These are phyloP conservation scores for Xiphophorus hellerii DNA, from an alignment of 2,113 vertebrate genomes.

Conservation along the genomic window DNA sequence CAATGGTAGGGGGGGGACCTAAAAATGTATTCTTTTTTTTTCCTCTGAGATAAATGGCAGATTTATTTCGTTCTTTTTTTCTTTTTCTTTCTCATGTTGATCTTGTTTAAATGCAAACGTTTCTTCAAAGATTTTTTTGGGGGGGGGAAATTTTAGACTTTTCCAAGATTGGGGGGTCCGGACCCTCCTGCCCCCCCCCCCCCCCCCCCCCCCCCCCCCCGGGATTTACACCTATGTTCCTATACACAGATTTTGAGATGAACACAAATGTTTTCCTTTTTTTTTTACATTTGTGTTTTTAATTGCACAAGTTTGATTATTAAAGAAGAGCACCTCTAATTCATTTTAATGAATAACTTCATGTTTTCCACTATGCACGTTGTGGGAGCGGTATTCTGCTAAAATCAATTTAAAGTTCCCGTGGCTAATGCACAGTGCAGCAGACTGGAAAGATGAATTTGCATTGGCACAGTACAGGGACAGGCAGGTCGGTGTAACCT, in stretches of 20 bases:
- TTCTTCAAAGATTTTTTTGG: too few relatives aligned
- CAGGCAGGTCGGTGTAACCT: constrained; percentile 37
- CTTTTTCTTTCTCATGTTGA: too few relatives aligned
- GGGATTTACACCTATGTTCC: too few relatives aligned
- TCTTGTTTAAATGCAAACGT: too few relatives aligned
- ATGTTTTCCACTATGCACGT: neutral
- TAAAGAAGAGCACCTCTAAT: neutral
- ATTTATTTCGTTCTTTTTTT: too few relatives aligned
- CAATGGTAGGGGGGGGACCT: too few relatives aligned
- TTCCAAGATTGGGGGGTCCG: too few relatives aligned
- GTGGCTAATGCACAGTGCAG: constrained; percentile 25
- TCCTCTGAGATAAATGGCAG: too few relatives aligned
- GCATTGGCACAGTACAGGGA: constrained; percentile 9
- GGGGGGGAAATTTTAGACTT: too few relatives aligned
- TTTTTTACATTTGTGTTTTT: neutral
- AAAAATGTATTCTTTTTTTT: too few relatives aligned
- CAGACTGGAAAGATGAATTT: constrained; percentile 14
- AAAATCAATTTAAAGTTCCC: constrained; percentile 1
- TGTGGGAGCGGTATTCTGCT: neutral
- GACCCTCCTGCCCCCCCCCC: too few relatives aligned
- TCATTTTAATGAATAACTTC: neutral
- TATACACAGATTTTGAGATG: neutral
- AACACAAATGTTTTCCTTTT: neutral
- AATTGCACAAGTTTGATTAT: neutral
- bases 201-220: too few relatives aligned